These are phyloP conservation scores for Philopotamus ludificatus DNA, from an alignment of 1,140 invertebrate genomes.

Conservation along the genomic window DNA sequence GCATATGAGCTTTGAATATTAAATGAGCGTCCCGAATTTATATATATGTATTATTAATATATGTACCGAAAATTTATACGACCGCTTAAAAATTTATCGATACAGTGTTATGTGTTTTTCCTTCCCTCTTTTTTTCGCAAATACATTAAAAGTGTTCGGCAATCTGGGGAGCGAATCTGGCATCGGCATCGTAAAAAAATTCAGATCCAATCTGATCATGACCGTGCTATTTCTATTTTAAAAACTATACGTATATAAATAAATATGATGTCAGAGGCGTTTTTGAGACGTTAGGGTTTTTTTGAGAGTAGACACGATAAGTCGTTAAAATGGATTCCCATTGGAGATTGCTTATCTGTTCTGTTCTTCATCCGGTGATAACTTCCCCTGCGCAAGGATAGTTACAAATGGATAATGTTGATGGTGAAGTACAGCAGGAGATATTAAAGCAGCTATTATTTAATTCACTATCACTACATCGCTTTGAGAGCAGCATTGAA, in stretches of 20 bases:
- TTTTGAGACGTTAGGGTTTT: not conserved
- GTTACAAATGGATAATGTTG: constrained; percentile 28
- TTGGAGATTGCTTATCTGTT: constrained; percentile 36
- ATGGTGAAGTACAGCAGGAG: constrained; percentile 7
- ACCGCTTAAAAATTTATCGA: too few relatives aligned
- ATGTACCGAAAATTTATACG: too few relatives aligned
- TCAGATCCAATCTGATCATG: not conserved
- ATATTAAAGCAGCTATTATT: too few relatives aligned
- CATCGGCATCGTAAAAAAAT: not conserved
- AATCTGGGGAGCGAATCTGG: not conserved
- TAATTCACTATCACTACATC: too few relatives aligned
- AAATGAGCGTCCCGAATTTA: too few relatives aligned
- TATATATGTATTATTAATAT: too few relatives aligned
- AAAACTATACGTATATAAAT: not conserved
- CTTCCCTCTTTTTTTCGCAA: too few relatives aligned
- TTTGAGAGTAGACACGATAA: constrained; percentile 28
- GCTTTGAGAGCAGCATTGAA: too few relatives aligned
- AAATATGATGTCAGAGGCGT: not conserved
- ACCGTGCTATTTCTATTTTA: not conserved
- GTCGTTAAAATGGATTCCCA: constrained; percentile 41
- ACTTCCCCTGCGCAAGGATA: constrained; percentile 32
- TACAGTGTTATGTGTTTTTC: too few relatives aligned
- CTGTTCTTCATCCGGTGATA: constrained; percentile 36
- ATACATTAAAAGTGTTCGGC: too few relatives aligned
- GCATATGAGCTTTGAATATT: too few relatives aligned